Percentiles rank a stretch among this genome's conserved stretches.
phyloP scores from a whole-genome alignment of 1,140 invertebrate genomes.

The Sarcophaga peregrina region DNA sequence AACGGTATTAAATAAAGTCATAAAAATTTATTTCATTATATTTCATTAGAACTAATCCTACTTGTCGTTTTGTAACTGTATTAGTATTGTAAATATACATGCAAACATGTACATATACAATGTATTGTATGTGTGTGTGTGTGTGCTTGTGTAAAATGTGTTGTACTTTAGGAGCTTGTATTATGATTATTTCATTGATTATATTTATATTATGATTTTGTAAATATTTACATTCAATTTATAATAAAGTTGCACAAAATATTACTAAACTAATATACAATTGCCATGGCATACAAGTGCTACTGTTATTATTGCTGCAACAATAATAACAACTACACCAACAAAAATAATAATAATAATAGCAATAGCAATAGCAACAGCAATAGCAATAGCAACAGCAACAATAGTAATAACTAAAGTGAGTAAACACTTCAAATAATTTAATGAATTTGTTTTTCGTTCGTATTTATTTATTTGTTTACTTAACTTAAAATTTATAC shows the following conservation, averaged over 20 bases:
- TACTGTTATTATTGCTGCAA: background rate
- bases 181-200: conserved; percentile 30
- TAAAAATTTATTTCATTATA: background rate
- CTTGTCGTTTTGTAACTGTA: background rate
- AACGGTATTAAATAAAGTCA: background rate
- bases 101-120: background rate
- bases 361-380: background rate
- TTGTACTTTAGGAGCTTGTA: background rate
- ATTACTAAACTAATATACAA: conserved; percentile 7
- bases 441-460: conserved; percentile 19
- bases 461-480: background rate
- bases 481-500: background rate
- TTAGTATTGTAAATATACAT: background rate
- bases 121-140: background rate
- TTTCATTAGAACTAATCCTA: background rate
- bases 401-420: background rate
- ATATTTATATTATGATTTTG: conserved; percentile 32
- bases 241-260: conserved; percentile 27
- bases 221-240: conserved; percentile 33
- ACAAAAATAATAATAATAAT: background rate
- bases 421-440: conserved; percentile 13
- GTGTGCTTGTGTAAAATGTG: background rate
- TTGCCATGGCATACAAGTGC: background rate
- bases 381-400: background rate
- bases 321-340: background rate